These are phyloP conservation scores for Globicephala melas DNA, from an alignment of 2,113 vertebrate genomes.

Conservation along the genomic window DNA sequence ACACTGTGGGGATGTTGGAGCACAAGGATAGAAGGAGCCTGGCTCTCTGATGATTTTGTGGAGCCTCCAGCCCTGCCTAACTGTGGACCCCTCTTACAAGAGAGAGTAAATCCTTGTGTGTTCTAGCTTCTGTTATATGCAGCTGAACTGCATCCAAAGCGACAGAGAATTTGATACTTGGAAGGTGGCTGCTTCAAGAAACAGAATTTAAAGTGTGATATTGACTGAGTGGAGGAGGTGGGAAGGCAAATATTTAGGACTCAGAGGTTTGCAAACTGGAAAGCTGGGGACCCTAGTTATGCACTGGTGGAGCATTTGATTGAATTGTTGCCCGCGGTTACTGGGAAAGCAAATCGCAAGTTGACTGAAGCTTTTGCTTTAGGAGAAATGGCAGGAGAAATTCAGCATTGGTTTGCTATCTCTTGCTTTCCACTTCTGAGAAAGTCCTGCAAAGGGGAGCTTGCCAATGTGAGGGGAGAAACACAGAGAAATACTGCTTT, in stretches of 20 bases:
- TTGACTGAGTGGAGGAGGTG: neutral
- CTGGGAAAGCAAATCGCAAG: neutral
- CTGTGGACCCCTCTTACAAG: neutral
- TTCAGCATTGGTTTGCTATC: neutral
- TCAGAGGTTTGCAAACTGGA: neutral
- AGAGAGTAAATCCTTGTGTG: neutral
- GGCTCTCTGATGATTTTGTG: neutral
- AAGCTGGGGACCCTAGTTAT: neutral
- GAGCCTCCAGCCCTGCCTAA: neutral
- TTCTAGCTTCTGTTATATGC: neutral
- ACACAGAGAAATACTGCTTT: neutral
- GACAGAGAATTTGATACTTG: neutral
- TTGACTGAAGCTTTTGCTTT: neutral
- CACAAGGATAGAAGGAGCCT: neutral
- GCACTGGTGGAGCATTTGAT: neutral
- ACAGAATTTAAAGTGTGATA: neutral
- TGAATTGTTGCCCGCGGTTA: neutral
- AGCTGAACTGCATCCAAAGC: neutral
- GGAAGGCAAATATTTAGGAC: neutral
- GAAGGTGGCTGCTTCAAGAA: neutral
- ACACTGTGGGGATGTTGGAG: neutral
- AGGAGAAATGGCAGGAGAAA: neutral
- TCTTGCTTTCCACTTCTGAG: neutral
- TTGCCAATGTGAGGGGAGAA: neutral
- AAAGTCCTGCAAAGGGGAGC: neutral